Conservation (phyloP, 2,113 vertebrate species). For the Cricetomys ansorgei region DNA sequence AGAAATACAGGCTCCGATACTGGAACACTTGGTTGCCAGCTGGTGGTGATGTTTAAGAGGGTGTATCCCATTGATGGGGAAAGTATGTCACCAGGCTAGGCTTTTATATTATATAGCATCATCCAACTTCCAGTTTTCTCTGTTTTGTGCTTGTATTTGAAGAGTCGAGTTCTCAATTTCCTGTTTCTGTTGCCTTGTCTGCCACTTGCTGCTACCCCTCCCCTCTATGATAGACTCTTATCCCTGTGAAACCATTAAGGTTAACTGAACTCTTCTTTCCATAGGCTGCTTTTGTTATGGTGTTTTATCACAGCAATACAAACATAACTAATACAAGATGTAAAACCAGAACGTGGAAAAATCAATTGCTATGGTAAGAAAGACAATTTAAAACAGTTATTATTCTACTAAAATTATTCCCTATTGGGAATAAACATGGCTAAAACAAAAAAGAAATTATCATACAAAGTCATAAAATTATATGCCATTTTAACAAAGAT, state of each 20-base stretch:
- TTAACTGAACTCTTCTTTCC: neutral
- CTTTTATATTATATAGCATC: neutral
- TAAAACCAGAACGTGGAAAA: neutral
- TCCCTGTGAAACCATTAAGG: neutral
- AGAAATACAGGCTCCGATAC: too few relatives aligned
- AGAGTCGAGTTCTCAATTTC: too few relatives aligned
- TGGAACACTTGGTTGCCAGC: neutral
- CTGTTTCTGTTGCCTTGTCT: neutral
- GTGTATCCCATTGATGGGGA: neutral
- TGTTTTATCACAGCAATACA: neutral
- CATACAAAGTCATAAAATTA: neutral
- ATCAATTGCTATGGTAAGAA: neutral
- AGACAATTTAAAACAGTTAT: slow-evolving; percentile 47
- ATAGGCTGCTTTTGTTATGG: too few relatives aligned
- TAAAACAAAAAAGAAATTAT: neutral
- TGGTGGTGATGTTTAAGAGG: neutral
- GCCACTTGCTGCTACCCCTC: neutral
- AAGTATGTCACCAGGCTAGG: too few relatives aligned
- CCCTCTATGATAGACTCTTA: neutral
- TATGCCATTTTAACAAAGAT: neutral
- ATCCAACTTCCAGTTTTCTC: too few relatives aligned
- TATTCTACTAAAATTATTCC: neutral
- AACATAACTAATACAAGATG: neutral
- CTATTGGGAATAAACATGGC: neutral
- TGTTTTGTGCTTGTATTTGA: too few relatives aligned